phyloP scores from a whole-genome alignment of 2,113 vertebrate genomes.

The Trogon surrucura region DNA sequence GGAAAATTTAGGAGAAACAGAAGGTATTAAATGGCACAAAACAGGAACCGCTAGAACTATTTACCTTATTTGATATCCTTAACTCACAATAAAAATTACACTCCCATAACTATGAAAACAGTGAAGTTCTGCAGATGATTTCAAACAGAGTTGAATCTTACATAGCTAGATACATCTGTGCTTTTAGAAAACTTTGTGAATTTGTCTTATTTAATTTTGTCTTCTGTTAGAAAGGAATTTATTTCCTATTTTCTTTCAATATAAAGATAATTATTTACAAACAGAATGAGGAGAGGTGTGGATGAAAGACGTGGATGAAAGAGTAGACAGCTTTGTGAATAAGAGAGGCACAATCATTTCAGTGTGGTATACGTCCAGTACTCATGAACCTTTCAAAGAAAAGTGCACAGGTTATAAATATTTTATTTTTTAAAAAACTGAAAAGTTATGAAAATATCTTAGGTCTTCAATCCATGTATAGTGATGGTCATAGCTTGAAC shows the following conservation, averaged over 20 bases:
- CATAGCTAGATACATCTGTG: not conserved
- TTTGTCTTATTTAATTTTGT: not conserved
- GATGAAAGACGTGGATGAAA: not conserved
- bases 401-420: not conserved
- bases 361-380: not conserved
- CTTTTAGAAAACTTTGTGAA: not conserved
- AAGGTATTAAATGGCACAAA: not conserved
- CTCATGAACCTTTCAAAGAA: not conserved
- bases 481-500: not conserved
- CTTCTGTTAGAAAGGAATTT: not conserved
- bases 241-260: not conserved
- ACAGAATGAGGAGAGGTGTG: not conserved
- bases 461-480: not conserved
- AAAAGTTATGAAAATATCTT: not conserved
- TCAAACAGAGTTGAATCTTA: not conserved
- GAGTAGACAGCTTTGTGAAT: not conserved
- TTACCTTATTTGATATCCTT: not conserved
- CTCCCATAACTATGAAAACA: not conserved
- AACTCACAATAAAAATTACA: not conserved
- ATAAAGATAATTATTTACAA: not conserved
- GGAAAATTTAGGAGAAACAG: not conserved
- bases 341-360: not conserved
- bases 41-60: not conserved
- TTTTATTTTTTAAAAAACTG: not conserved
- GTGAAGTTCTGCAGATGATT: not conserved